A percentile compares a stretch with the other conserved stretches of the same genome.
These are phyloP conservation scores for Xiphophorus couchianus DNA, from an alignment of 2,113 vertebrate species.

Conservation along the genomic window DNA sequence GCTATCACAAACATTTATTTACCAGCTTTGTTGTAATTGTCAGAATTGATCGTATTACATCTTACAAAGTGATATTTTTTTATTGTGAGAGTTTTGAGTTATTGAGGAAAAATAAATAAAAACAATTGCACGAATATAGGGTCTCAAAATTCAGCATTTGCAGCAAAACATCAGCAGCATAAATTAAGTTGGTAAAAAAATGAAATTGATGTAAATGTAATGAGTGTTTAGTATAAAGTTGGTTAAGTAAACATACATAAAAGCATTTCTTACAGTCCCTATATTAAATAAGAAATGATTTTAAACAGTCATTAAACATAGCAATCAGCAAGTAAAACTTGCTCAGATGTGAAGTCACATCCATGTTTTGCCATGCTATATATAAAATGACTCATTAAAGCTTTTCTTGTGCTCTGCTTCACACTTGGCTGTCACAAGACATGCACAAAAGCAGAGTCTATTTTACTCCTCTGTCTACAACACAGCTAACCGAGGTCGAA, in stretches of 20 bases:
- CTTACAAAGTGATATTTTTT: too few relatives aligned
- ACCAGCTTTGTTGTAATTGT: too few relatives aligned
- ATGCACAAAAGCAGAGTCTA: constrained; percentile 7
- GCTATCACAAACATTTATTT: too few relatives aligned
- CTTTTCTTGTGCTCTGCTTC: neutral
- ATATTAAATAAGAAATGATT: neutral
- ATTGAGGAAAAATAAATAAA: neutral
- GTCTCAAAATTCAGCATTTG: too few relatives aligned
- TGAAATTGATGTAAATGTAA: neutral
- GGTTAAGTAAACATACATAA: neutral
- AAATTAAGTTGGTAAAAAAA: too few relatives aligned
- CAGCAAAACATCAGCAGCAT: too few relatives aligned
- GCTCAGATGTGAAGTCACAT: neutral
- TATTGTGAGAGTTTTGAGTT: neutral
- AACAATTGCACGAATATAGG: neutral
- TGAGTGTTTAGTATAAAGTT: neutral
- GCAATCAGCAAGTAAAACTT: neutral
- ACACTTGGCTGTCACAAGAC: constrained; percentile 27
- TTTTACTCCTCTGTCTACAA: neutral
- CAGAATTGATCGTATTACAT: too few relatives aligned
- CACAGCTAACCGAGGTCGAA: neutral
- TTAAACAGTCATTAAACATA: neutral
- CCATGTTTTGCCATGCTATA: neutral
- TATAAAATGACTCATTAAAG: too few relatives aligned
- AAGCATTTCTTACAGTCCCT: neutral